Conservation (phyloP, 92 coral and sea anemone genomes). For the Epizoanthus ramosus region DNA sequence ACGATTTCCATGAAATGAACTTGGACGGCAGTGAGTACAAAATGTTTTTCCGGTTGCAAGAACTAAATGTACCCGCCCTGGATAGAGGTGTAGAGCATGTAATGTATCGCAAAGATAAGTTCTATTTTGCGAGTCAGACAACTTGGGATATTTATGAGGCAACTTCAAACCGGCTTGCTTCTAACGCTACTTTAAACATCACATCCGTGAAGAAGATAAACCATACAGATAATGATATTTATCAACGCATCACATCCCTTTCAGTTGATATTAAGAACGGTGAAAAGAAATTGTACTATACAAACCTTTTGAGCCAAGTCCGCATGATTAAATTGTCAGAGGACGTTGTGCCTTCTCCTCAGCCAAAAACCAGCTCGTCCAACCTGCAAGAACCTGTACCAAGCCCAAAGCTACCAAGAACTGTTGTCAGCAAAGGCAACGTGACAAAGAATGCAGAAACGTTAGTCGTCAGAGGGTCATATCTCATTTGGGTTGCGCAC, state of each 20-base stretch:
- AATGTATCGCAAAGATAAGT: neutral
- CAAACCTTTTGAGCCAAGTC: neutral
- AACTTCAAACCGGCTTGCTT: neutral
- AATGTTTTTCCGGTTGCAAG: neutral
- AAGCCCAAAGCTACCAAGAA: neutral
- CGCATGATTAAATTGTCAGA: neutral
- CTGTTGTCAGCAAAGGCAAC: neutral
- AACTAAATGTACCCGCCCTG: too few relatives aligned
- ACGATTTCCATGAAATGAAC: neutral
- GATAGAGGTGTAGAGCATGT: neutral
- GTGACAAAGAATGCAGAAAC: neutral
- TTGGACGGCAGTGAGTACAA: neutral
- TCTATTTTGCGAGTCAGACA: neutral
- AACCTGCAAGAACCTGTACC: too few relatives aligned
- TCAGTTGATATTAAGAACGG: neutral
- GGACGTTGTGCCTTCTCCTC: neutral
- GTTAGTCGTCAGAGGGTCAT: constrained; percentile 1
- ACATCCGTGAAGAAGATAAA: neutral
- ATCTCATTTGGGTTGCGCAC: constrained; percentile 24
- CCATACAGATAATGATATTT: neutral
- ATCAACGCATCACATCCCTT: neutral
- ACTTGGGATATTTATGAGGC: neutral
- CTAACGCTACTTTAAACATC: neutral
- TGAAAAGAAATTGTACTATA: constrained; percentile 15
- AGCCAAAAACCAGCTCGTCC: neutral